Percentiles rank a stretch among this genome's conserved stretches.
Conservation (phyloP, 2,888 invertebrate species). For the Athalia circularis region DNA sequence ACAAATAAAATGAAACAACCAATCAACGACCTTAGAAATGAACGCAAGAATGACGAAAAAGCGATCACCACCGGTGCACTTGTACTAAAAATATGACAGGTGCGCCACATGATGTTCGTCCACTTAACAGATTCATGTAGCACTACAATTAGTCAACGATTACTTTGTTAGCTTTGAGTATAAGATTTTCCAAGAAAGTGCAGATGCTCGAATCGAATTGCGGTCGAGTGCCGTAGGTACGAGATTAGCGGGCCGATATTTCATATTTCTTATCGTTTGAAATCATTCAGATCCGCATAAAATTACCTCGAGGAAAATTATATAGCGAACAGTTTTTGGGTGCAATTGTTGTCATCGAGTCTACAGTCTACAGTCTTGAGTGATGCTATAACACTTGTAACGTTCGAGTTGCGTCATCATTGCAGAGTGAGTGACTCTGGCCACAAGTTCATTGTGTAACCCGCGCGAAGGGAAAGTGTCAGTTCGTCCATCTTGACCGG, state of each 20-base stretch:
- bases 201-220: too few species aligned
- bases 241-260: too few species aligned
- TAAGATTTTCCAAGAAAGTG: too few species aligned
- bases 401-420: conserved; percentile 31
- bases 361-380: conserved; percentile 3
- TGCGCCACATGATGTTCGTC: too few species aligned
- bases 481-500: conserved; percentile 40
- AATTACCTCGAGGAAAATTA: too few species aligned
- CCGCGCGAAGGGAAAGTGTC: conserved; percentile 39
- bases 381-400: conserved; percentile 22
- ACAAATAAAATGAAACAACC: conserved; percentile 12
- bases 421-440: conserved; percentile 22
- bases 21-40: conserved; percentile 16
- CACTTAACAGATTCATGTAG: too few species aligned
- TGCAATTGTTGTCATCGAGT: conserved; percentile 31
- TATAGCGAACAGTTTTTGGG: not conserved
- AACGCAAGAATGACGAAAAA: conserved; percentile 11
- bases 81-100: not conserved
- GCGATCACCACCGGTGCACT: not conserved
- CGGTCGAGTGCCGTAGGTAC: too few species aligned
- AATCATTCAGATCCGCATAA: not conserved
- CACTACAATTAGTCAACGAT: too few species aligned
- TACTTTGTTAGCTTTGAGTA: too few species aligned
- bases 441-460: conserved; percentile 39
- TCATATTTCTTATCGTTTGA: not conserved